Percentiles rank a stretch among this genome's conserved stretches.
Evolutionary conservation across 2,113 vertebrate genomes (phyloP).

Genomic region (Podarcis cretensis): DNA sequence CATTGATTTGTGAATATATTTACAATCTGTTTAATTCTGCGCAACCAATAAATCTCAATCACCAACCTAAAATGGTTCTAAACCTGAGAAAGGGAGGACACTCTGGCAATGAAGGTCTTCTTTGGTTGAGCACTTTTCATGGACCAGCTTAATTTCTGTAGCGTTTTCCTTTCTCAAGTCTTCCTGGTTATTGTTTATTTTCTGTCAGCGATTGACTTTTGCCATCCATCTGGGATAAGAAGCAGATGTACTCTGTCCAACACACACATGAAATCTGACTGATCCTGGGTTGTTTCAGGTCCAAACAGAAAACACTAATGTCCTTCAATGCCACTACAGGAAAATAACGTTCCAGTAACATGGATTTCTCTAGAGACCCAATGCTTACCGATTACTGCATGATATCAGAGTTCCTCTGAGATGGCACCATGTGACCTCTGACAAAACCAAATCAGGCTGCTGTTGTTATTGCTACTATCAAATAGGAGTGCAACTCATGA

Average conservation of each 20-base stretch:
- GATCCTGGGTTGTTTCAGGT: conserved; percentile 26
- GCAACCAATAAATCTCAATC: too few species aligned
- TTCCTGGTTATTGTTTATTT: neutral
- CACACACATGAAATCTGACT: conserved; percentile 10
- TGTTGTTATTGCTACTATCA: neutral
- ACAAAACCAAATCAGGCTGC: neutral
- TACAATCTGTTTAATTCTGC: too few species aligned
- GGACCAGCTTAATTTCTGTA: neutral
- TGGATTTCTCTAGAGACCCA: neutral
- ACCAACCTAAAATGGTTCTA: too few species aligned
- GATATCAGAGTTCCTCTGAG: neutral
- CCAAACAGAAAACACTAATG: neutral
- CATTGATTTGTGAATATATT: too few species aligned
- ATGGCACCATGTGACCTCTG: neutral
- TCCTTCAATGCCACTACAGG: neutral
- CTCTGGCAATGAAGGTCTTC: too few species aligned
- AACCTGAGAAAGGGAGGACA: too few species aligned
- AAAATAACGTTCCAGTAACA: neutral
- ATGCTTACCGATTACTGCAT: neutral
- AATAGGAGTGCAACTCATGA: neutral
- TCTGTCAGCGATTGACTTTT: conserved; percentile 6
- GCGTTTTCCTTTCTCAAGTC: neutral
- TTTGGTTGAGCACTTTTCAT: neutral
- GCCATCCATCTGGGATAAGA: neutral
- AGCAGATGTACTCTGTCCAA: conserved; percentile 7